Conservation (phyloP, 37 sponge, comb jelly and placozoan genomes). For the Corticium candelabrum region DNA sequence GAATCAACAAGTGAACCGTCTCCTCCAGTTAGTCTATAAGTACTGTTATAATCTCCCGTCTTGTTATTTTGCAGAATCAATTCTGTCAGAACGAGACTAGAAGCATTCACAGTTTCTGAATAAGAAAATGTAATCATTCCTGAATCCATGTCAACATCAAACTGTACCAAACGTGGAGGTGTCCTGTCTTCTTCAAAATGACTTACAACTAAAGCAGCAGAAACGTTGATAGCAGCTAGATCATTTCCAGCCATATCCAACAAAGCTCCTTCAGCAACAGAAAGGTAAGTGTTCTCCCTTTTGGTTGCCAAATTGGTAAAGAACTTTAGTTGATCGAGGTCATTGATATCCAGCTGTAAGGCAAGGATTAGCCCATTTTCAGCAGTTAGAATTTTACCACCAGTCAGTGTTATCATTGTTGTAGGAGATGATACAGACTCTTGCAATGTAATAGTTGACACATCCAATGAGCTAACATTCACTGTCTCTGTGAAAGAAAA, state of each 20-base stretch:
- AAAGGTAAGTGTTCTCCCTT: constrained; percentile 48
- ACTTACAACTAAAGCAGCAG: constrained; percentile 26
- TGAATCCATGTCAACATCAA: constrained; percentile 7
- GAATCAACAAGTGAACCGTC: constrained; percentile 39
- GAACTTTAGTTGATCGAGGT: constrained; percentile 67
- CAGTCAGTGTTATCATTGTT: constrained; percentile 31
- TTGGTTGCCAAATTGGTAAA: constrained; percentile 32
- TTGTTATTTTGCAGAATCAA: neutral
- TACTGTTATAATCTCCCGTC: neutral
- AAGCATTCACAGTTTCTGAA: constrained; percentile 66
- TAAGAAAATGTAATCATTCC: constrained; percentile 34
- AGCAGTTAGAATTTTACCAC: constrained; percentile 21
- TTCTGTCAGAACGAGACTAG: neutral
- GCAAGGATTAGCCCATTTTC: constrained; percentile 25
- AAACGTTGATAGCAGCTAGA: constrained; percentile 2
- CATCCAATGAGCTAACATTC: constrained; percentile 41
- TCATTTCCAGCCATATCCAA: constrained; percentile 55
- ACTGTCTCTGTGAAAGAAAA: constrained; percentile 77
- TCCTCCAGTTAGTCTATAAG: constrained; percentile 65
- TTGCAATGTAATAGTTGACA: constrained; percentile 34
- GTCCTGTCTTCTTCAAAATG: constrained; percentile 14
- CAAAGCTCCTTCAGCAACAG: constrained; percentile 28
- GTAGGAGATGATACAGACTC: constrained; percentile 5
- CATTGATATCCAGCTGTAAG: constrained; percentile 35
- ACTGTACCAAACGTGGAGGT: neutral